Base-by-base conservation (phyloP, 2,113 vertebrate genomes). In the Chascanopsetta lugubris region DNA sequence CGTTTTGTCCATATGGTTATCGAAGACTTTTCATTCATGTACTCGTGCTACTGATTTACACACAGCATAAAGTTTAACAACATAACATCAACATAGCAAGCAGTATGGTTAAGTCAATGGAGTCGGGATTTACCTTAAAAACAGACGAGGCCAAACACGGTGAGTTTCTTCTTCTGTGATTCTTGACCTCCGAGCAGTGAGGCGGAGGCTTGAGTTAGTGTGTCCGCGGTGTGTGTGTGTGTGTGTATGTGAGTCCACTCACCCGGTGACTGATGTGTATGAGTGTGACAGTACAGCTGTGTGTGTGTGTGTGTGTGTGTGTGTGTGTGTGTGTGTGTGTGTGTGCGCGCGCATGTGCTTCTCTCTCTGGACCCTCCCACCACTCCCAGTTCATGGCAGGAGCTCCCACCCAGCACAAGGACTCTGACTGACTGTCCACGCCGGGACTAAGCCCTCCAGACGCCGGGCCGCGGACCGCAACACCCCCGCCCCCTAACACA, bases 311-410 rank as follows among this genome's bases (percentile, higher is more conserved):
- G 20, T 21, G 42, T 13, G 45, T 12, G 42, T 21, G 18, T 0
- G 30, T 42, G 53, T 22, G n/a, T n/a, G n/a, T 6, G 60, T 34
- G 17, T 18, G 1, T 8, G 13, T 17, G 51, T 26, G 10, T 18
- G 20, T 21, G 42, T 13, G 45, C 5, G 42, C 11, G 18, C 0
- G 30, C 42, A 48, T 22, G 56, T 66, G 54, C 47, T 48, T 51
- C 47, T 50, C 47, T 7, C 65, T 76, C 71, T 74, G 8, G 63
- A 55, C 63, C 75, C 66, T 71, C 81, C 81, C 68, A 20, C 42
- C n/a, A 38, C 34, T 36, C 73, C 62, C 75, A 8, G 29, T 30
- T 8, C 29, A 30, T 4, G 29, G 38, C 38, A 42, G 38, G 29
- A 11, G 34, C 34, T 17, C 13, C 13, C 48, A 27, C 67, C 18